These are phyloP conservation scores for Fopius arisanus DNA, from an alignment of 1,140 invertebrate species.

Conservation along the genomic window DNA sequence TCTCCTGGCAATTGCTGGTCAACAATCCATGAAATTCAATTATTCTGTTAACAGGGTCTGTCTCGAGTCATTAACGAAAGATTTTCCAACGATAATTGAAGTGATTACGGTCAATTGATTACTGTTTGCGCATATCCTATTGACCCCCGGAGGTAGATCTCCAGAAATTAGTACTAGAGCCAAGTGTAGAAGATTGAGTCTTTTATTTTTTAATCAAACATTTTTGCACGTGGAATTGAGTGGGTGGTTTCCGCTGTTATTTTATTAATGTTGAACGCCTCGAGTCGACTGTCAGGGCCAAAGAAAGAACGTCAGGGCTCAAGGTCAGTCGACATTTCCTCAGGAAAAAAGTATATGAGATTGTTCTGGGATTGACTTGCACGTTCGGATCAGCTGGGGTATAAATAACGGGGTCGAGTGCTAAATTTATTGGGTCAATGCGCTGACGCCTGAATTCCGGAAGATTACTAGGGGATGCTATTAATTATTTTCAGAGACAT, in stretches of 20 bases:
- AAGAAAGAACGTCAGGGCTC: neutral
- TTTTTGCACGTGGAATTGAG: constrained; percentile 6
- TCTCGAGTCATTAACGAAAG: no score
- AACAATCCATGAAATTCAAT: no score
- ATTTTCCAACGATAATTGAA: neutral
- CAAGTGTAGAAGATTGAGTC: neutral
- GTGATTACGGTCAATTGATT: no score
- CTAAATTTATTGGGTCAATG: neutral
- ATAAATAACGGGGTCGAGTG: neutral
- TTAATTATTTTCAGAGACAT: no score
- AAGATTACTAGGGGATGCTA: no score
- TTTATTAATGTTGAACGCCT: neutral
- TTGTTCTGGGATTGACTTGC: neutral
- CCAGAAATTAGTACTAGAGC: neutral
- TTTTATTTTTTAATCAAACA: neutral
- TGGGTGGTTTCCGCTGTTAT: neutral
- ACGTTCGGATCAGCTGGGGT: neutral
- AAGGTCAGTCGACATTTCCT: neutral
- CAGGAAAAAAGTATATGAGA: neutral
- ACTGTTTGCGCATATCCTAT: no score
- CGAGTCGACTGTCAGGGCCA: neutral
- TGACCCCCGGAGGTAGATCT: neutral
- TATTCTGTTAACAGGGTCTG: no score
- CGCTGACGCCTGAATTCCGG: neutral
- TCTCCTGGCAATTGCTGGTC: no score